phyloP scores from a whole-genome alignment of 1,140 invertebrate genomes.

The Homalodisca vitripennis region DNA sequence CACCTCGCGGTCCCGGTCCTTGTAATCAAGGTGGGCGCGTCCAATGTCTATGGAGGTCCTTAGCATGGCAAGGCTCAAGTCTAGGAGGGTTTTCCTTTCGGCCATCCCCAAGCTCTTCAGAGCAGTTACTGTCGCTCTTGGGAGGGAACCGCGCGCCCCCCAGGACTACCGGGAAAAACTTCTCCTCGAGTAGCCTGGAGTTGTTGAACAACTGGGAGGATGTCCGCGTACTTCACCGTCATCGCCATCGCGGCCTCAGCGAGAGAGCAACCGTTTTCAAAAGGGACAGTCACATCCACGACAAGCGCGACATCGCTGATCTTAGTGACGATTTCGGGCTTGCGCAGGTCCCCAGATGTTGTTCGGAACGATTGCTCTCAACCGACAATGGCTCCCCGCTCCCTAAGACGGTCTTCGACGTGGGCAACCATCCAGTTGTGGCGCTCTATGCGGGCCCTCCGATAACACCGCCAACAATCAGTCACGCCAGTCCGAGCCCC shows the following conservation, averaged over 20 bases:
- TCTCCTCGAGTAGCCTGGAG: background rate
- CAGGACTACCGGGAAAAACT: background rate
- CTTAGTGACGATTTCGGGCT: conserved; percentile 5
- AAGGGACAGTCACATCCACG: conserved; percentile 8
- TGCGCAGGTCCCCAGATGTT: background rate
- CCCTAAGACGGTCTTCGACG: background rate
- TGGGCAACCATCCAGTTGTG: background rate
- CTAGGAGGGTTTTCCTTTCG: background rate
- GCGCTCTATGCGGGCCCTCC: background rate
- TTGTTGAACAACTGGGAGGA: background rate
- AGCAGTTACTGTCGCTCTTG: background rate
- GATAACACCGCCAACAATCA: background rate
- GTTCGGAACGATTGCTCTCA: conserved; percentile 6
- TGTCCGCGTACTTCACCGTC: background rate
- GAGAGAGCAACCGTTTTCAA: background rate
- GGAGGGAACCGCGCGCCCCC: background rate
- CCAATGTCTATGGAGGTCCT: background rate
- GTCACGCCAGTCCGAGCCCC: background rate
- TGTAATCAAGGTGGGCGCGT: background rate
- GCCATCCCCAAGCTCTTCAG: background rate
- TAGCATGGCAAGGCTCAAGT: background rate
- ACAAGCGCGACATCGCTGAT: background rate
- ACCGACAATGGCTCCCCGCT: background rate
- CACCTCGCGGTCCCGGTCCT: background rate
- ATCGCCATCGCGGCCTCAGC: background rate